Evolutionary conservation across 2,888 invertebrate species (phyloP), one percentile per base, ranked within the genome.

Genomic region (Acanthacorydalis orientalis): DNA sequence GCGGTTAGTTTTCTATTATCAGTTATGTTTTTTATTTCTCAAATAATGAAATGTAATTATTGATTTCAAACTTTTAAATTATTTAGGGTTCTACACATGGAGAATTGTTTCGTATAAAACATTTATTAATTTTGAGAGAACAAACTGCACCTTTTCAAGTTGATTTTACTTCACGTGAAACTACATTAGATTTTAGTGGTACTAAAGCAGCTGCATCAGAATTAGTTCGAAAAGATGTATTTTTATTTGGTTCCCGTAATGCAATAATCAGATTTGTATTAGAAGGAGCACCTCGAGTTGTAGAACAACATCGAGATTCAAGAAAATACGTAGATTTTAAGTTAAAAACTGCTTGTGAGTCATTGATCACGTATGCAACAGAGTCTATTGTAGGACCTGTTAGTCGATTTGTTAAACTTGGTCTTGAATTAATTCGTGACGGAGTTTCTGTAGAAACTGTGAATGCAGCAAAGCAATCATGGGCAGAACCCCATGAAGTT

Each of bases 111-210:
- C 84, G 96, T 68, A 91, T 98, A 40, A 98, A 98, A 63, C 98
- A 99, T 68, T 69, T 99, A 49, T 70, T 99, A 3, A 98, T 99
- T 49, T 70, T 99, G 2, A 69, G 98, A 16, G 98, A 98, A 62
- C 98, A 98, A 65, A 97, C 97, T 31, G 92, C 96, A 0, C 97
- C 98, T 0, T 98, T 97, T 61, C 92, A 96, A 64, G 90, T 91
- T 0, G 96, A 92, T 60, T 90, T 90, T 56, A 81, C 91, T 0
- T 78, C 93, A 0, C 90, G 88, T 59, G 97, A 98, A 64, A 91
- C 92, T 7, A 80, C 84, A 14, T 65, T 98, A 52, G 97, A 97
- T 66, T 95, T 96, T 57, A 89, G 88, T 54, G 89, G 89, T 63
- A 79, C 95, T 46, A 93, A 84, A 67, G 84, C 80, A 41, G 89